These are phyloP conservation scores for Dysdera silvatica DNA, from an alignment of 1,140 invertebrate species.

Conservation along the genomic window DNA sequence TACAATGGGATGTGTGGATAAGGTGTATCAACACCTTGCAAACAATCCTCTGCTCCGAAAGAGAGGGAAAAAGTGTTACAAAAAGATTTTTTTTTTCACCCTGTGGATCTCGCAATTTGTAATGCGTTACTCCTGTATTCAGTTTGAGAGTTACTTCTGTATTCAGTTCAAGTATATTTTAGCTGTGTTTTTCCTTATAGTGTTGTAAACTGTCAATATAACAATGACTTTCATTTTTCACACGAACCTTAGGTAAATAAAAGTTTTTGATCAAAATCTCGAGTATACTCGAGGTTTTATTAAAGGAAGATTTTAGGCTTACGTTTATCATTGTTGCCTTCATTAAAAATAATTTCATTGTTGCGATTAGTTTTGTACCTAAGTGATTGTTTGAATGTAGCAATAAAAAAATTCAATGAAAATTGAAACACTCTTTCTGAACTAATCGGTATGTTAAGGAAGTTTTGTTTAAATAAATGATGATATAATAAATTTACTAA, in stretches of 20 bases:
- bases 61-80: background rate
- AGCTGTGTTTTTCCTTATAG: too few species aligned
- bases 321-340: background rate
- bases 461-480: too few species aligned
- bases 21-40: conserved; percentile 1
- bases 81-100: background rate
- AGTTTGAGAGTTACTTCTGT: too few species aligned
- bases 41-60: background rate
- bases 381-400: background rate
- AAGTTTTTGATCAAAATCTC: background rate
- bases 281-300: background rate
- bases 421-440: background rate
- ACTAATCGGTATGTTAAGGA: background rate
- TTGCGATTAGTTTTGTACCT: background rate
- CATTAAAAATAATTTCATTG: conserved; percentile 1
- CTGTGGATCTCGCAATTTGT: too few species aligned
- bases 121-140: too few species aligned
- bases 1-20: background rate
- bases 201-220: background rate
- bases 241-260: background rate
- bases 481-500: too few species aligned
- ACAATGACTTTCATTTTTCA: background rate
- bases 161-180: too few species aligned
- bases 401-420: background rate
- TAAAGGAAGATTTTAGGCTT: background rate